Percentiles rank a stretch among this genome's conserved stretches.
Conservation (phyloP, 2,113 vertebrate genomes). For the Formicarius rufipectus region DNA sequence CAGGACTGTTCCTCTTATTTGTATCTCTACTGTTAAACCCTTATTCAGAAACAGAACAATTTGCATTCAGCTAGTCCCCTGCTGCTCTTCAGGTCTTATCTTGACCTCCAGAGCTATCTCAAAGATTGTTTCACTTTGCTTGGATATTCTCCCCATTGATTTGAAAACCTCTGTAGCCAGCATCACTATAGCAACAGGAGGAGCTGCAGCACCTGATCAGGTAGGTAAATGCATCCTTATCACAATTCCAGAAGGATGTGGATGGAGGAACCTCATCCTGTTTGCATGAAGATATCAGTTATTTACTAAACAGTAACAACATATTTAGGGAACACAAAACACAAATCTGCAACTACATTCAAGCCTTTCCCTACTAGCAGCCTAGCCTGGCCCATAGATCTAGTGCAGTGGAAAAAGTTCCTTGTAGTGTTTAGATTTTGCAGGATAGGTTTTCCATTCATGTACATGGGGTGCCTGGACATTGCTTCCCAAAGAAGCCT, state of each 20-base stretch:
- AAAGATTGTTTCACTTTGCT: not conserved
- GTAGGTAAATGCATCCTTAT: not conserved
- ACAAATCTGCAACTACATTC: not conserved
- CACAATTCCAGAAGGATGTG: not conserved
- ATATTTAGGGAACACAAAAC: not conserved
- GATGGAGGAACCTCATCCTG: not conserved
- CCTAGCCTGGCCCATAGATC: not conserved
- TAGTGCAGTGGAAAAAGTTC: not conserved
- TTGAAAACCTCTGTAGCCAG: not conserved
- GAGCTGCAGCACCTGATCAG: not conserved
- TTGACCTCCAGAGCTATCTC: not conserved
- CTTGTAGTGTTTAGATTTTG: not conserved
- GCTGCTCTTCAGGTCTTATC: not conserved
- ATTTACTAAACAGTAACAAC: not conserved
- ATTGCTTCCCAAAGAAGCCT: not conserved
- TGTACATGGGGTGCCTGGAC: fast-evolving
- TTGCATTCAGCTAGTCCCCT: not conserved
- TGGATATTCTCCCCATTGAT: not conserved
- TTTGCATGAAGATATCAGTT: not conserved
- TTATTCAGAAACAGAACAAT: not conserved
- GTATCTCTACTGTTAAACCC: not conserved
- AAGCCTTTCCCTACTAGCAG: not conserved
- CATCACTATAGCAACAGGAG: not conserved
- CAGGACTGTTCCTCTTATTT: not conserved
- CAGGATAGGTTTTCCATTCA: not conserved